A percentile compares a stretch with the other conserved stretches of the same genome.
Evolutionary conservation across 2,888 invertebrate species (phyloP).

Genomic region (Macrosiphum euphorbiae): DNA sequence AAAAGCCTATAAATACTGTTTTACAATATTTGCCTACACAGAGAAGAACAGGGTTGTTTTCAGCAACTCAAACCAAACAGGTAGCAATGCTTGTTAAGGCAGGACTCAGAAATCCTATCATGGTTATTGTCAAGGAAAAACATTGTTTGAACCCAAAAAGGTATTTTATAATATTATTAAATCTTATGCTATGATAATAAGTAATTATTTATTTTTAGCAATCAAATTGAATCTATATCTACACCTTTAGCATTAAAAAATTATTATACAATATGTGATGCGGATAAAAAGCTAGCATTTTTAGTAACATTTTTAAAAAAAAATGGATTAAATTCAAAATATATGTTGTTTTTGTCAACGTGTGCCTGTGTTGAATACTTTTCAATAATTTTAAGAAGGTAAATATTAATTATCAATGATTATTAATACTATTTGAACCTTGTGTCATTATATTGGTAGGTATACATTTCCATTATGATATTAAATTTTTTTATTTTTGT

Average conservation of each 20-base stretch:
- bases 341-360: slow-evolving; percentile 92
- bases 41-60: slow-evolving; percentile 96
- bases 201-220: slow-evolving; percentile 53
- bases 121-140: slow-evolving; percentile 91
- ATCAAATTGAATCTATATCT: slow-evolving; percentile 66
- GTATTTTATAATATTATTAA: slow-evolving; percentile 51
- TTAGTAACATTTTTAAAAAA: slow-evolving; percentile 83
- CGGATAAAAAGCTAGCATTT: slow-evolving; percentile 85
- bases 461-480: background rate
- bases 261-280: slow-evolving; percentile 83
- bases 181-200: background rate
- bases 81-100: slow-evolving; percentile 91
- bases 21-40: slow-evolving; percentile 92
- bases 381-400: slow-evolving; percentile 70
- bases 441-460: background rate
- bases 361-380: slow-evolving; percentile 97
- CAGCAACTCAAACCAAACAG: slow-evolving; percentile 97
- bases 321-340: slow-evolving; percentile 75
- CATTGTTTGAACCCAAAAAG: slow-evolving; percentile 71
- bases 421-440: background rate
- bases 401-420: slow-evolving; percentile 66
- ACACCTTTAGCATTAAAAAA: slow-evolving; percentile 75
- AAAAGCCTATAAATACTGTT: slow-evolving; percentile 86
- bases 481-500: background rate
- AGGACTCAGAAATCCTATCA: slow-evolving; percentile 92